These are phyloP conservation scores for Drosophila jambulina DNA, from an alignment of 1,140 invertebrate genomes.

Conservation along the genomic window DNA sequence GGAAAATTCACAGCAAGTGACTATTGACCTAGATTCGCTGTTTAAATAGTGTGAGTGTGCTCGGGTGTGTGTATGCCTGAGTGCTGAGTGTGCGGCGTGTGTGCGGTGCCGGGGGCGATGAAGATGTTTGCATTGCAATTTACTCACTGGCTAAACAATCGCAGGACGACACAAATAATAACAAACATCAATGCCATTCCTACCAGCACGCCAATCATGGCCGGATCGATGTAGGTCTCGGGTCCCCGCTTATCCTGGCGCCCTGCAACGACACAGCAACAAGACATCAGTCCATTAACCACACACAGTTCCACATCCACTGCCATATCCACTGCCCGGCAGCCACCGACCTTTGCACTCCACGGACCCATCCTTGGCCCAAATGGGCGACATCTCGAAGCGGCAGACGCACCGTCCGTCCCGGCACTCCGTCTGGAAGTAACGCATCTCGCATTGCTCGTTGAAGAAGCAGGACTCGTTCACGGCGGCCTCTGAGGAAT, in stretches of 20 bases:
- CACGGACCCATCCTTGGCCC: conserved; percentile 88
- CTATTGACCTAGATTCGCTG: conserved; percentile 27
- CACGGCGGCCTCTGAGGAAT: conserved; percentile 88
- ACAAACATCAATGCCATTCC: conserved; percentile 97
- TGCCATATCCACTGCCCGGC: conserved; percentile 2
- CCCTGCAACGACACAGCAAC: conserved; percentile 56
- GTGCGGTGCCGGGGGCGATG: conserved; percentile 27
- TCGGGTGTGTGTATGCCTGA: neutral
- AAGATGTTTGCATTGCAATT: conserved; percentile 79
- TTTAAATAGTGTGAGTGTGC: conserved; percentile 14
- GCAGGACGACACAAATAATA: conserved; percentile 96
- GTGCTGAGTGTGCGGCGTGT: neutral
- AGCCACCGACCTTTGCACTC: conserved; percentile 89
- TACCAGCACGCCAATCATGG: conserved; percentile 95
- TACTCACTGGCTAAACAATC: conserved; percentile 96
- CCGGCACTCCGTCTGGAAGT: conserved; percentile 90
- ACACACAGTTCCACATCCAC: neutral
- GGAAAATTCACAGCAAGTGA: conserved; percentile 5
- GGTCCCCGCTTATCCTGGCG: conserved; percentile 74
- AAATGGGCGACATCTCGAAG: conserved; percentile 90
- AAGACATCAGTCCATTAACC: conserved; percentile 49
- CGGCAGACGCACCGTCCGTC: conserved; percentile 91
- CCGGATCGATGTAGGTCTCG: conserved; percentile 91
- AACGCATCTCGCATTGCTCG: conserved; percentile 91
- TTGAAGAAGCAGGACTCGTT: conserved; percentile 93